phyloP scores from a whole-genome alignment of 2,888 invertebrate genomes.

The Caenorhabditis afra region DNA sequence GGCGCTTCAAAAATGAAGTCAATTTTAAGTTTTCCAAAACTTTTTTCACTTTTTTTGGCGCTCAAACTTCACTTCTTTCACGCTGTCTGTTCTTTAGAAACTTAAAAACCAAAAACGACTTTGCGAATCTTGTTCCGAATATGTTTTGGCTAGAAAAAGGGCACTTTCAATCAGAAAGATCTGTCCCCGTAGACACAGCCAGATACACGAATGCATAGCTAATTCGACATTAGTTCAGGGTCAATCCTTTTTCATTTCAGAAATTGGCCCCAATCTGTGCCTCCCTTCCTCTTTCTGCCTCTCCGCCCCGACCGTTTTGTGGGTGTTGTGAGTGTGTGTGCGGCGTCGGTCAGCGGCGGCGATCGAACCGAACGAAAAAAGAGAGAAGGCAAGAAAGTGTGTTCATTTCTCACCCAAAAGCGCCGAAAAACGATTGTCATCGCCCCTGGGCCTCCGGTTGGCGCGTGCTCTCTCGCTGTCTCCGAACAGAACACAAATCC shows the following conservation, averaged over 20 bases:
- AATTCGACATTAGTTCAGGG: conserved; percentile 58
- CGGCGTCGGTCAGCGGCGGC: conserved; percentile 2
- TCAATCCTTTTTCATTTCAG: conserved; percentile 54
- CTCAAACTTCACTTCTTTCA: too few species aligned
- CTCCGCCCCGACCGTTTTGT: conserved; percentile 41
- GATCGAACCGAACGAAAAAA: conserved; percentile 27
- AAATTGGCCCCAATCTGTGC: conserved; percentile 58
- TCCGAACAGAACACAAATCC: conserved; percentile 40
- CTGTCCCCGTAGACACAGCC: background rate
- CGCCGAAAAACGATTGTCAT: conserved; percentile 53
- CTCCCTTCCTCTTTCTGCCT: conserved; percentile 1
- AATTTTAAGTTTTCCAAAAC: too few species aligned
- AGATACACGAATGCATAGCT: conserved; percentile 48
- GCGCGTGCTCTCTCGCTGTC: conserved; percentile 15
- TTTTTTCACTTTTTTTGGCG: too few species aligned
- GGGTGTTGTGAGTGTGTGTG: conserved; percentile 26
- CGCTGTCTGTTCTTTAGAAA: too few species aligned
- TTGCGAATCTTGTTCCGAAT: background rate
- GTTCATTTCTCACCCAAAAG: conserved; percentile 55
- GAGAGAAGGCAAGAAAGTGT: conserved; percentile 26
- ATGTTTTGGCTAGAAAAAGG: background rate
- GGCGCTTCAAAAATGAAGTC: too few species aligned
- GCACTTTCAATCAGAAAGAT: conserved; percentile 15
- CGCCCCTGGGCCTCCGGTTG: conserved; percentile 32
- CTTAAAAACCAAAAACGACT: background rate